Base-by-base conservation (phyloP, 2,797 vertebrate genomes). In the Pitangus sulphuratus region DNA sequence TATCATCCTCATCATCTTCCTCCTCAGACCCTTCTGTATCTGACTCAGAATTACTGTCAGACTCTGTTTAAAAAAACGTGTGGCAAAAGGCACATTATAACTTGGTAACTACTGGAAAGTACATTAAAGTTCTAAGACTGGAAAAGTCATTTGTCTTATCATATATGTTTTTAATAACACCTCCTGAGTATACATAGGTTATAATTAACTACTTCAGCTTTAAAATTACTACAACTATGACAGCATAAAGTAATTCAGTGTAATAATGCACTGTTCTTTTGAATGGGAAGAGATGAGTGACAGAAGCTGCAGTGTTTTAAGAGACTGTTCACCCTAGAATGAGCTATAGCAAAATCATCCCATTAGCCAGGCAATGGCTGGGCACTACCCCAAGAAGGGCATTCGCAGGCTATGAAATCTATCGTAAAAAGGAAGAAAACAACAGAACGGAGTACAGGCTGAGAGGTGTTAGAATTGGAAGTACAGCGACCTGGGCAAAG, bases 21-120 rank as follows among this genome's bases (percentile, higher is more conserved):
- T 99, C 99, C 94, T 99, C 99, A 53, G 99, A 99, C 85, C 97
- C 98, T 81, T 99, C 99, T 44, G 99, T 98, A 97, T 99, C 98
- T 39, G 98, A 99, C 79, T 99, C 99, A 92, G 98, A 98, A 98
- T 98, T 99, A 98, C 98, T 99, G 97, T 99, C 99, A 31, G 98
- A 99, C 95, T 99, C 99, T 99, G 97, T 95, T 95, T 39, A 51
- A 93, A 91, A 90, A 93, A 78, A 97, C 97, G 80, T n/a, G 90
- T 93, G 91, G 95, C 90, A 74, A 97, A 96, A 94, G 68, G 72
- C 81, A 97, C 77, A 75, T 97, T 97, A 97, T 62, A 71, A 96
- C 84, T 71, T 82, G 51, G 47, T 81, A 92, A 93, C 25, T 69
- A 96, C 54, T 33, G 53, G 60, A 47, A 93, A 85, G 28, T 22